Base-by-base conservation (phyloP, 2,888 invertebrate genomes). In the Candidula unifasciata region DNA sequence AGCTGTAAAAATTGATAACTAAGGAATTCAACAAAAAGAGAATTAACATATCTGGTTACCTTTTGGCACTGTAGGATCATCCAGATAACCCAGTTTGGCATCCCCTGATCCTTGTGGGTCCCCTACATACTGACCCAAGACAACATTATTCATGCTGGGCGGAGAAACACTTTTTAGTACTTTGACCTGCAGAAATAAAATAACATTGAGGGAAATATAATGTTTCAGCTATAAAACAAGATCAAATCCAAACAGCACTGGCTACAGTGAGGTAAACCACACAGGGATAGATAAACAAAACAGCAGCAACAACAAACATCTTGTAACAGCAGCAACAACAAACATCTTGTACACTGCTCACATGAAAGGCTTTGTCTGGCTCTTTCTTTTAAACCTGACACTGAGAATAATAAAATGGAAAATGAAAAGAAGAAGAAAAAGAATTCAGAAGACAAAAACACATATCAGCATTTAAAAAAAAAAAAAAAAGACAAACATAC, bases 101-200 rank as follows among this genome's bases (percentile, higher is more conserved):
- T 98, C 97, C 13, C 92, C 93, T 24, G 94, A 89, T 0, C 97
- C 97, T 16, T 96, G 94, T 10, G 97, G 96, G 94, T 99, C 95
- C 0, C 97, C 99, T 24, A 97, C 95, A 94, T 99, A 99, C 93
- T 99, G 99, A 0, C 99, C 99, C 82, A 99, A 94, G 21, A 99
- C 96, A 54, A 98, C 96, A 93, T 99, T 96, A 69, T 96, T 95
- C 83, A 97, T 91, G 82, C 96, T 94, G 78, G 99, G 93, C 8
- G 96, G 95, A 86, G 95, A 95, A 86, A 99, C 98, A 91, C 96
- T 96, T 92, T 97, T 96, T 77, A 99, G 94, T 2, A 99, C 99
- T 94, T 99, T 99, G 0, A 97, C 96, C 95, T 96, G 66, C 21
- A 27, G 66, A 44, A 78, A n/a, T n/a, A 73, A 73, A 73, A n/a